Base-by-base conservation (phyloP, 2,888 invertebrate species). In the Drosophila rellima region DNA sequence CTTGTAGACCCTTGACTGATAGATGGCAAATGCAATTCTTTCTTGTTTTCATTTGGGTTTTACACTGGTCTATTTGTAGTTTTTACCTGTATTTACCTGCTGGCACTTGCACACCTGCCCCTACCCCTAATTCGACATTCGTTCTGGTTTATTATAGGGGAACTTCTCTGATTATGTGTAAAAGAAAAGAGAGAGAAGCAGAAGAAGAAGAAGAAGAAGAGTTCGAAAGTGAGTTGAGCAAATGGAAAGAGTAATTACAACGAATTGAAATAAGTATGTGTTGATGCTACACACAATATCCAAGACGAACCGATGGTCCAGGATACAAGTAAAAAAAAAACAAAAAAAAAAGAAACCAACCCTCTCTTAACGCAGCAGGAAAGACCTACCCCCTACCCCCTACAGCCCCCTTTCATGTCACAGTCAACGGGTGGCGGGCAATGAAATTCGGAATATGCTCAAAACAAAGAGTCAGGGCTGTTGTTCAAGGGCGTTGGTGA, bases 201-300 rank as follows among this genome's bases (percentile, higher is more conserved):
- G n/a, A n/a, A n/a, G n/a, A n/a, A n/a, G n/a, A n/a, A n/a, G n/a
- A n/a, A n/a, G n/a, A 31, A 17, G 29, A 10, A 26, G 29, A 48
- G 18, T 13, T 18, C 29, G 29, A 17, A 47, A 29, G 17, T 29
- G 13, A 40, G 40, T 20, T 23, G 20, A 20, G 33, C 2, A 31
- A n/a, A 31, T 20, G 39, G 31, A 20, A 15, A 7, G 33, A 57
- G 61, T 74, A 69, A 78, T 76, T 66, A 74, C 48, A 45, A 29
- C 59, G 74, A 63, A 45, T 78, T 78, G 50, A 45, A 60, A 31
- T 78, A 65, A 78, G 70, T 61, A 57, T 76, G 79, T 78, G 73
- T 72, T 78, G 76, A 76, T 69, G 72, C 40, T 23, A 10, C 40
- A 54, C 5, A 40, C 26, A 17, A 15, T n/a, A 29, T 26, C 17